These are phyloP conservation scores for Tenebrosternarchus preto DNA, from an alignment of 2,113 vertebrate species.

Conservation along the genomic window DNA sequence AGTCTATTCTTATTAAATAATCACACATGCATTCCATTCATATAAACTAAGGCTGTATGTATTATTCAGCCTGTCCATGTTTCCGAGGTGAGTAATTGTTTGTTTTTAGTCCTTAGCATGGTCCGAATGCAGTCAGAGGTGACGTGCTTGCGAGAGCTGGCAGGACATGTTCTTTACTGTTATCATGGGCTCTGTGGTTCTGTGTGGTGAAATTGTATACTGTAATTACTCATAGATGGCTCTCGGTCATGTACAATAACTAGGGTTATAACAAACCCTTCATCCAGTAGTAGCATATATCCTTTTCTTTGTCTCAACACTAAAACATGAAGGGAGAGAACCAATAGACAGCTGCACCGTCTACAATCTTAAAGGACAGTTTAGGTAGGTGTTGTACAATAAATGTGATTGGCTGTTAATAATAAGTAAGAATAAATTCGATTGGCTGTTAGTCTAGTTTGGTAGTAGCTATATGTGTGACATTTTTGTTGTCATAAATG, in stretches of 20 bases:
- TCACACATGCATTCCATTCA: background rate
- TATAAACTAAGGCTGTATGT: background rate
- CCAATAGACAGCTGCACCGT: background rate
- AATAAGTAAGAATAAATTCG: too few species aligned
- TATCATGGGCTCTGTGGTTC: conserved; percentile 19
- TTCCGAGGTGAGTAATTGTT: background rate
- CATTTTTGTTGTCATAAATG: conserved; percentile 50
- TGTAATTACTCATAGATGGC: conserved; percentile 32
- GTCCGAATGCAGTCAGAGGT: conserved; percentile 8
- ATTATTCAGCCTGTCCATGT: background rate
- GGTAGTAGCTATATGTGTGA: conserved; percentile 36
- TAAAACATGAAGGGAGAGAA: conserved; percentile 6
- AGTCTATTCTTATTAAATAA: background rate
- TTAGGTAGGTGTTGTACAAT: background rate
- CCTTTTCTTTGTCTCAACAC: background rate
- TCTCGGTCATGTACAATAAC: background rate
- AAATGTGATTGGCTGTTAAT: conserved; percentile 2
- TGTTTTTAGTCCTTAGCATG: conserved; percentile 18
- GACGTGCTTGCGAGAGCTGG: background rate
- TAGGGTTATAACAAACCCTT: conserved; percentile 1
- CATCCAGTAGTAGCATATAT: background rate
- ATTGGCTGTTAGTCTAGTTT: conserved; percentile 8
- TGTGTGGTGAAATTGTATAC: conserved; percentile 26
- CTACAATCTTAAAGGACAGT: background rate
- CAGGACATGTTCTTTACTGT: background rate